phyloP scores from a whole-genome alignment of 64 coral and sea anemone genomes.

The Dendronephthya gigantea region DNA sequence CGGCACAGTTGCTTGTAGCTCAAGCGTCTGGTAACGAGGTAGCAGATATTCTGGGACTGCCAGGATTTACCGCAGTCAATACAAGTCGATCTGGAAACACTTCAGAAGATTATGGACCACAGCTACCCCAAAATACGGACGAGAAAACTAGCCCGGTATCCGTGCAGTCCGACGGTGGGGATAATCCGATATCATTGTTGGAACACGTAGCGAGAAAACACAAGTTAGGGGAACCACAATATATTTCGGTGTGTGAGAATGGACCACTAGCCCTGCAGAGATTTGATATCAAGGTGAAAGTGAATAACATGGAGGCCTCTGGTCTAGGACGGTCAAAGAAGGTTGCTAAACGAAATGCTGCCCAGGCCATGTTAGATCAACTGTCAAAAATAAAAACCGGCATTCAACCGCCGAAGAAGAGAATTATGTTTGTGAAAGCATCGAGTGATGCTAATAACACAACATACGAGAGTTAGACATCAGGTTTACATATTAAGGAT shows the following conservation, averaged over 20 bases:
- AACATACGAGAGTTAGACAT: neutral
- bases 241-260: neutral
- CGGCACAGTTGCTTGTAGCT: neutral
- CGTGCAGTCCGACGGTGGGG: neutral
- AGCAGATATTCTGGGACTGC: neutral
- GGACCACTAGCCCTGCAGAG: neutral
- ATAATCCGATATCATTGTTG: neutral
- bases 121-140: neutral
- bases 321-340: neutral
- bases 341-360: neutral
- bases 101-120: neutral
- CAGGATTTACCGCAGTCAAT: neutral
- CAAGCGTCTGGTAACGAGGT: neutral
- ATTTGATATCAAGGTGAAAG: neutral
- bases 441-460: neutral
- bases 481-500: neutral
- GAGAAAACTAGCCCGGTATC: neutral
- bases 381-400: neutral
- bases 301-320: neutral
- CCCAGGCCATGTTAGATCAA: conserved; percentile 3
- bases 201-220: neutral
- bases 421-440: conserved; percentile 1
- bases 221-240: neutral
- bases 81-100: neutral
- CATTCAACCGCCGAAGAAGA: neutral